phyloP scores from a whole-genome alignment of 2,113 vertebrate species.

The Pterophyllum scalare region DNA sequence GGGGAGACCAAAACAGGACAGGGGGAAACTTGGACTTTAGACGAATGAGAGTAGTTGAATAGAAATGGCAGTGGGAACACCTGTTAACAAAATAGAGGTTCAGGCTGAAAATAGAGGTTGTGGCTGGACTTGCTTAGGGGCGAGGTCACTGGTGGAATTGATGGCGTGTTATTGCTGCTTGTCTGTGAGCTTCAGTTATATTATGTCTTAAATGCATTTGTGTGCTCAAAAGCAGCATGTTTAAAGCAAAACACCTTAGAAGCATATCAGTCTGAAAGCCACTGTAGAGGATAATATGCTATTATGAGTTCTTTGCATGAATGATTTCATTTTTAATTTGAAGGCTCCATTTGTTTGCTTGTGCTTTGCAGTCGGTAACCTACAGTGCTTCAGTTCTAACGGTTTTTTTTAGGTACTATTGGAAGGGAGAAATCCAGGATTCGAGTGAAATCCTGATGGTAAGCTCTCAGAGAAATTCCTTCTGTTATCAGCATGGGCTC shows the following conservation, averaged over 20 bases:
- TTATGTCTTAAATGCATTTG: background rate
- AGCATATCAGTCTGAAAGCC: background rate
- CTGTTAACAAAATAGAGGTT: constrained; percentile 20
- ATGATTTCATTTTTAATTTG: background rate
- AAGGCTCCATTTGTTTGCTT: background rate
- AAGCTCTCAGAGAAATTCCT: constrained; percentile 38
- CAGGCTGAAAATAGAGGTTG: constrained; percentile 25
- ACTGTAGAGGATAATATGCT: background rate
- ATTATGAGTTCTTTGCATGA: too few species aligned
- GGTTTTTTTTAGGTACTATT: constrained; percentile 84
- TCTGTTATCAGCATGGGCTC: background rate
- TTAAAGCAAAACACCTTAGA: constrained; percentile 14
- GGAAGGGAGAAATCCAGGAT: constrained; percentile 90
- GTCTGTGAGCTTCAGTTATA: background rate
- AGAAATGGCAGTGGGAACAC: constrained; percentile 1
- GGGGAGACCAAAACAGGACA: background rate
- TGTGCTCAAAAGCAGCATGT: background rate
- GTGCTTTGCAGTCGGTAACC: background rate
- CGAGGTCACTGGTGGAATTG: background rate
- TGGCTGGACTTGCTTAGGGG: background rate
- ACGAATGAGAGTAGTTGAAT: background rate
- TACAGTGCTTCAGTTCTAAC: background rate
- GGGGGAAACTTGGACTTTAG: too few species aligned
- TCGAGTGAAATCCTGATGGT: constrained; percentile 87
- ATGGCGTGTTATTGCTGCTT: background rate